Evolutionary conservation across 2,888 invertebrate genomes (phyloP), one percentile per base, ranked within the genome.

Genomic region (Hetaerina titia): DNA sequence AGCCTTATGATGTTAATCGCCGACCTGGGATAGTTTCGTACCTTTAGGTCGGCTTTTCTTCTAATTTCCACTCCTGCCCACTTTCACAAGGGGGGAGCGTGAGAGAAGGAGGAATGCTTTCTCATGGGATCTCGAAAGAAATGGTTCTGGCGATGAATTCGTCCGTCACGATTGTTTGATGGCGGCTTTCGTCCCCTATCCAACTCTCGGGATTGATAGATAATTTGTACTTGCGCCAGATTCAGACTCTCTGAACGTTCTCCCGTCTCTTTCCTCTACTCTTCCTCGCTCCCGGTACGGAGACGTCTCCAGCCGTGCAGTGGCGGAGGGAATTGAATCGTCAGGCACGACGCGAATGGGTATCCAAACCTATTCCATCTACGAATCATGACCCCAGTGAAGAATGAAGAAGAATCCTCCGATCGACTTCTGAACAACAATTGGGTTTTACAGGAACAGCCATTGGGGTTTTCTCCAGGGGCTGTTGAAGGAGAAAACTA

Each of bases 1-100:
- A 31, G 81, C 81, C 31, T 81, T 81, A 81, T 81, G 81, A 81
- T 81, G 81, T 81, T 81, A 81, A 81, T 81, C 81, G 81, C 31
- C 81, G 25, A 31, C 31, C 81, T 9, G 25, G 81, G 81, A 81
- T 81, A 31, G 81, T 81, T 81, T 81, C 81, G 81, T 81, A 81
- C 81, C 81, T 81, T 81, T 31, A 22, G 81, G 31, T 81, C 81
- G 81, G 81, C 31, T 31, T 31, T 31, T 9, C 11, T 31, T 31
- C 81, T 81, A 31, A 69, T 69, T 69, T n/a, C 69, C 2, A 81
- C 31, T 81, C 31, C 31, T 11, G 2, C 25, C 25, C 74, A 25
- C 74, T 25, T 19, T 8, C 25, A 17, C 69, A 69, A 19, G 19
- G 8, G n/a, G n/a, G 69, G 15, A 22, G 74, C 22, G 19, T n/a